Conservation (phyloP, 2,888 invertebrate species). For the Cynaeus angustus region DNA sequence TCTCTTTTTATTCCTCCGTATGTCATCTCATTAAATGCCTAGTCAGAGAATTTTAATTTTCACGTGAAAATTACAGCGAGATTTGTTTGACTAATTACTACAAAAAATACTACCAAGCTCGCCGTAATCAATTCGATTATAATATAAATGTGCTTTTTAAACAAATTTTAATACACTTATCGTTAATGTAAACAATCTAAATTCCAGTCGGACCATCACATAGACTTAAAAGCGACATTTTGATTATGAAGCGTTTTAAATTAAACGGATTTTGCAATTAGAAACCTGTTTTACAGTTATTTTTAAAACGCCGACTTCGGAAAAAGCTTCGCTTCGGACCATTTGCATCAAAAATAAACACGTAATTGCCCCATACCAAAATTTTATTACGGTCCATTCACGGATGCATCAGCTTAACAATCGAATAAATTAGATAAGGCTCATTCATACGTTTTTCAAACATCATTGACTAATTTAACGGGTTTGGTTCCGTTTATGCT, state of each 20-base stretch:
- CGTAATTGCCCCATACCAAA: conserved; percentile 41
- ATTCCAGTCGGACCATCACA: conserved; percentile 40
- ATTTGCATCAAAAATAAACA: conserved; percentile 41
- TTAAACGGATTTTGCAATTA: conserved; percentile 47
- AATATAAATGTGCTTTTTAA: conserved; percentile 47
- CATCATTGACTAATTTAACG: too few species aligned
- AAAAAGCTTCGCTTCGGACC: conserved; percentile 20
- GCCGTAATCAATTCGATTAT: conserved; percentile 37
- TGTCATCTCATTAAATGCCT: conserved; percentile 29
- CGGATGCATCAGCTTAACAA: conserved; percentile 20
- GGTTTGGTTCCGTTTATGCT: too few species aligned
- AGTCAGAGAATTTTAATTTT: conserved; percentile 38
- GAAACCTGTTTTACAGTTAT: conserved; percentile 46
- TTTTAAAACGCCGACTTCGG: conserved; percentile 24
- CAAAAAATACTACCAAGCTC: conserved; percentile 24
- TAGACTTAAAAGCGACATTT: conserved; percentile 34
- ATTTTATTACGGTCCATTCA: conserved; percentile 33
- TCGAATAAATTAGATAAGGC: conserved; percentile 27
- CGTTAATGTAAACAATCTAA: conserved; percentile 45
- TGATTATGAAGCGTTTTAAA: conserved; percentile 39
- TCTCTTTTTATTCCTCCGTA: conserved; percentile 19
- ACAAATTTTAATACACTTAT: conserved; percentile 41
- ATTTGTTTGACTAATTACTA: conserved; percentile 38
- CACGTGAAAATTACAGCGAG: conserved; percentile 26
- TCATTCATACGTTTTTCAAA: too few species aligned